Evolutionary conservation across 2,113 vertebrate genomes (phyloP), one percentile per base, ranked within the genome.

Genomic region (Phylloscopus trochilus): DNA sequence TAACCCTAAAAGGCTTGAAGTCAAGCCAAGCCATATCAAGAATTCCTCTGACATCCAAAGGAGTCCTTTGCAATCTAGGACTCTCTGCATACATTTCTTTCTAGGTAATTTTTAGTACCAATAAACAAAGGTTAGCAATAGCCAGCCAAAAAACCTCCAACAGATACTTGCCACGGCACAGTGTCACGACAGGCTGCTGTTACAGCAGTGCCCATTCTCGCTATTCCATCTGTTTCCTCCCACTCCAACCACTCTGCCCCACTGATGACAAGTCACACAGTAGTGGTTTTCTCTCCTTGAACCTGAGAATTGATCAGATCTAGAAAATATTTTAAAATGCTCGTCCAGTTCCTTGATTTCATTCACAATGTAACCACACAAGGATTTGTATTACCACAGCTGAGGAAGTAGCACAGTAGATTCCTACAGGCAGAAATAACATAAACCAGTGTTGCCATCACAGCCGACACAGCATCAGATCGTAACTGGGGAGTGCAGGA

Each of bases 161-260:
- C 53, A 83, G 20, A 20, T n/a, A 63, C 6, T 23, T 69, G 55
- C 31, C 51, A 60, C 77, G 30, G 73, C 4, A 2, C 43, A 37
- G 41, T 11, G 9, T 24, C 39, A 30, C 0, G 1, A 22, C 0
- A 11, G 0, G 8, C 28, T 67, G 63, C 67, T 7, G 6, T 64
- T 26, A 49, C 1, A 63, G 58, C 53, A 68, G 35, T 0, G 8
- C 17, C 56, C 0, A 0, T 67, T 75, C 58, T 66, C 0, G 0
- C 41, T 51, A 3, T 59, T 63, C 80, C 31, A n/a, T 43, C 46
- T 1, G 0, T 46, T 83, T 68, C 68, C 56, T 82, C 72, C 53
- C 6, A 18, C 23, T 83, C 28, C 67, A 60, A n/a, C 33, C 49
- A 10, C 24, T 82, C 47, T 22, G 12, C 30, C 35, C 58, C 47